phyloP scores from a whole-genome alignment of 2,888 invertebrate species.

The Phaonia tiefii region DNA sequence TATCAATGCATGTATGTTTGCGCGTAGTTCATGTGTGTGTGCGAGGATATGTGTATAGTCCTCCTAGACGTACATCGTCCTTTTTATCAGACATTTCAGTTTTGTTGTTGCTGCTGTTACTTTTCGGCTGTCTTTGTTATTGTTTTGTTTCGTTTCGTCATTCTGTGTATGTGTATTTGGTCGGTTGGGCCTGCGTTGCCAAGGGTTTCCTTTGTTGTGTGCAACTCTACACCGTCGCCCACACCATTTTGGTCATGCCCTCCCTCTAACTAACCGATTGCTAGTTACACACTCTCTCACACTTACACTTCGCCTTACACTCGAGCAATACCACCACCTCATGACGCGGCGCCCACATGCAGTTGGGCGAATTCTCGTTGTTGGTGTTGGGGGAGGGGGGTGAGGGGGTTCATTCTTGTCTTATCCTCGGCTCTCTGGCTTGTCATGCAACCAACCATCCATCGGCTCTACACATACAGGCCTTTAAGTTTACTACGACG shows the following conservation, averaged over 20 bases:
- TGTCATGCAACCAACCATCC: no score
- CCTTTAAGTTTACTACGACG: no score
- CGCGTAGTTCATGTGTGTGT: no score
- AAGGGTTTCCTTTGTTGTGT: slow-evolving; percentile 78
- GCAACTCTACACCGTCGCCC: slow-evolving; percentile 49
- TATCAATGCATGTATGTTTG: no score
- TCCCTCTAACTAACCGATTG: no score
- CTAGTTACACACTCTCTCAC: not conserved
- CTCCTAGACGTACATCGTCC: slow-evolving; percentile 47
- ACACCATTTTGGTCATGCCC: not conserved
- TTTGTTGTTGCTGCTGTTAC: slow-evolving; percentile 60
- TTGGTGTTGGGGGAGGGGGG: slow-evolving; percentile 19
- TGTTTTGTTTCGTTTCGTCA: slow-evolving; percentile 43
- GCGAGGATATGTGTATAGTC: slow-evolving; percentile 49
- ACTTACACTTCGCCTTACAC: not conserved
- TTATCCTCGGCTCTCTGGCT: not conserved
- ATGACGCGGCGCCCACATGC: slow-evolving; percentile 40
- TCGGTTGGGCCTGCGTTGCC: slow-evolving; percentile 75
- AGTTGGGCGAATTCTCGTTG: no score
- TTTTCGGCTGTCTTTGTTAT: slow-evolving; percentile 63
- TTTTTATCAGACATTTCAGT: slow-evolving; percentile 59
- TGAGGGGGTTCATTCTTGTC: slow-evolving; percentile 40
- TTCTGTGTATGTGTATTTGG: slow-evolving; percentile 19
- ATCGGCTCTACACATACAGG: no score
- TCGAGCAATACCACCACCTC: not conserved